Conservation (phyloP, 1,140 invertebrate species). For the Vanessa atalanta region DNA sequence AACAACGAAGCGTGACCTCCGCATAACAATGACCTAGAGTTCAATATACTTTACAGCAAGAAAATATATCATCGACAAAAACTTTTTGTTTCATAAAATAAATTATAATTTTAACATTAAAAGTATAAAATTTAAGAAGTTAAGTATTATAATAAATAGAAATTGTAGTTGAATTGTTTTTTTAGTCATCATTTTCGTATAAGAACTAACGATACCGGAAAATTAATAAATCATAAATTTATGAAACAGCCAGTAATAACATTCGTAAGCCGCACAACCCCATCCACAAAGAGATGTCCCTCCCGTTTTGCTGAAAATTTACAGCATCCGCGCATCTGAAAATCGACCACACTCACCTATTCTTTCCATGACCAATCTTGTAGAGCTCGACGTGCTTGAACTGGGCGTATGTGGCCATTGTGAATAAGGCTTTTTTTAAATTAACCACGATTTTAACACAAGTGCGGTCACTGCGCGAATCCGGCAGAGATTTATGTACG, state of each 20-base stretch:
- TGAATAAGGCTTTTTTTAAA: constrained; percentile 37
- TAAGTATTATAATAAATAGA: too few species aligned
- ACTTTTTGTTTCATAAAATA: too few species aligned
- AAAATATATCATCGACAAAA: neutral
- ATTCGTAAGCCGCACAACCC: constrained; percentile 10
- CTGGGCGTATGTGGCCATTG: constrained; percentile 86
- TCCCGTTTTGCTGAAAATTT: constrained; percentile 31
- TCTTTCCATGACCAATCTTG: constrained; percentile 86
- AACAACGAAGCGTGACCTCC: constrained; percentile 26
- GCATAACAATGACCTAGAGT: constrained; percentile 33
- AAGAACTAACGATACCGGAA: neutral
- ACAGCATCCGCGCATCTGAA: constrained; percentile 43
- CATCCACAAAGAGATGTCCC: constrained; percentile 25
- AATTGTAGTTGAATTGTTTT: too few species aligned
- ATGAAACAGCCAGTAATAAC: neutral
- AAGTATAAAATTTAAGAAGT: too few species aligned
- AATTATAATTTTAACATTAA: too few species aligned
- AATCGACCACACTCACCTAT: constrained; percentile 78
- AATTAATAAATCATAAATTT: neutral
- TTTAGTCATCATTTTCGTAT: too few species aligned
- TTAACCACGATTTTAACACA: constrained; percentile 59
- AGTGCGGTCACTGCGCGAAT: constrained; percentile 63
- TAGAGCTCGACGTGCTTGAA: constrained; percentile 87
- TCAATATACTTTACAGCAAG: constrained; percentile 30
- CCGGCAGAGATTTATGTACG: constrained; percentile 46